These are phyloP conservation scores for Reinhardtius hippoglossoides DNA, from an alignment of 2,113 vertebrate species.

Conservation along the genomic window DNA sequence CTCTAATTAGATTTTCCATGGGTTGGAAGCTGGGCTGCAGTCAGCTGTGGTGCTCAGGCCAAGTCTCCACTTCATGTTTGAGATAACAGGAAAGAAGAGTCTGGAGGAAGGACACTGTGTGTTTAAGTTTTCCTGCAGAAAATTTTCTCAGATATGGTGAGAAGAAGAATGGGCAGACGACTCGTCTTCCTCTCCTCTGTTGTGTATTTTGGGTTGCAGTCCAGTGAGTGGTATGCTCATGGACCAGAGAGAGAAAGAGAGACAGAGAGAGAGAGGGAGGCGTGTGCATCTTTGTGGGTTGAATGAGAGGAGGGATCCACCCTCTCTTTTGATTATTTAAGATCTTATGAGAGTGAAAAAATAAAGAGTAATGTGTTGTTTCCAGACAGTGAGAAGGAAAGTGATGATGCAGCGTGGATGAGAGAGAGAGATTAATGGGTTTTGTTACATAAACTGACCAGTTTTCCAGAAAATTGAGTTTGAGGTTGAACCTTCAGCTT, in stretches of 20 bases:
- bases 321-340: slow-evolving; percentile 72
- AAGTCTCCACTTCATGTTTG: slow-evolving; percentile 33
- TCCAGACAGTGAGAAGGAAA: slow-evolving; percentile 73
- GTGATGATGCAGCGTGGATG: slow-evolving; percentile 78
- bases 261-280: slow-evolving; percentile 10
- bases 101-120: slow-evolving; percentile 1
- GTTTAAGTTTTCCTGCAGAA: slow-evolving; percentile 14
- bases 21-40: slow-evolving; percentile 55
- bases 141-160: slow-evolving; percentile 5
- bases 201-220: slow-evolving; percentile 69
- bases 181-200: slow-evolving; percentile 34
- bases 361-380: slow-evolving; percentile 78
- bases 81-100: slow-evolving; percentile 20
- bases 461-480: slow-evolving; percentile 68
- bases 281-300: slow-evolving; percentile 72
- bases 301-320: slow-evolving; percentile 65
- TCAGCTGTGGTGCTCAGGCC: slow-evolving; percentile 52
- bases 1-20: slow-evolving; percentile 72
- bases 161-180: slow-evolving; percentile 33
- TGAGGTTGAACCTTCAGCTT: slow-evolving; percentile 52
- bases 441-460: slow-evolving; percentile 76
- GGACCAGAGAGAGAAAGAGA: slow-evolving; percentile 55
- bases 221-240: slow-evolving; percentile 54
- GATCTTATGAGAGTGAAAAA: slow-evolving; percentile 65
- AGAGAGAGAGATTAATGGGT: slow-evolving; percentile 76